Evolutionary conservation across 2,888 invertebrate species (phyloP), one percentile per base, ranked within the genome.

Genomic region (Cacoxenus indagator): DNA sequence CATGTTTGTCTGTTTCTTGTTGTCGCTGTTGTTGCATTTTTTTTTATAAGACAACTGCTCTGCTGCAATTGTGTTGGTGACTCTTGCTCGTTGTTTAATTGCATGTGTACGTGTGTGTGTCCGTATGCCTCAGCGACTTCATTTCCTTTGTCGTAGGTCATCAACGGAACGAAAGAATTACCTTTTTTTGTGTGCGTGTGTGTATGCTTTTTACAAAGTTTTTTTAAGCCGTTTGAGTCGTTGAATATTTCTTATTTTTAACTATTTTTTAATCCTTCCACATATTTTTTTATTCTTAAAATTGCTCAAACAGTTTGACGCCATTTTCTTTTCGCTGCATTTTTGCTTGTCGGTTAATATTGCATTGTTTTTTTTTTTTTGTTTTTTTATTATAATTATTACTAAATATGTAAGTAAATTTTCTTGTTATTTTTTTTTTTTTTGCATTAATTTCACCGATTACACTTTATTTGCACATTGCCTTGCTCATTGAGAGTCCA

Each of bases 81-180:
- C 45, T 59, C 31, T 45, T 46, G 65, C 31, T 67, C 24, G 59
- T 22, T n/a, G 67, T 67, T 54, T 57, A 24, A 64, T 51, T 68
- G 59, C 70, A 64, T 74, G 75, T 57, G 51, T 67, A n/a, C 55
- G 46, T 26, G 29, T 71, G 55, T 65, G 65, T 77, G 68, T 76
- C 45, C 55, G 64, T 77, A 67, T 67, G 22, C 85, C 82, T 81
- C 81, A 83, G 85, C 73, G 86, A 84, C 84, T 86, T 86, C 84
- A 85, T 85, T 85, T 85, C 85, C 85, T 85, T 85, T 85, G 85
- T 85, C 86, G 85, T 85, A 85, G 85, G 85, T 85, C 85, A 86
- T 84, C 85, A 76, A 70, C 83, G 77, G 73, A 31, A 31, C 24
- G 14, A 6, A 29, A 59, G 26, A 14, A 17, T 45, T 62, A 11